Evolutionary conservation across 2,888 invertebrate genomes (phyloP), one percentile per base, ranked within the genome.

Genomic region (Corythucha ciliata): DNA sequence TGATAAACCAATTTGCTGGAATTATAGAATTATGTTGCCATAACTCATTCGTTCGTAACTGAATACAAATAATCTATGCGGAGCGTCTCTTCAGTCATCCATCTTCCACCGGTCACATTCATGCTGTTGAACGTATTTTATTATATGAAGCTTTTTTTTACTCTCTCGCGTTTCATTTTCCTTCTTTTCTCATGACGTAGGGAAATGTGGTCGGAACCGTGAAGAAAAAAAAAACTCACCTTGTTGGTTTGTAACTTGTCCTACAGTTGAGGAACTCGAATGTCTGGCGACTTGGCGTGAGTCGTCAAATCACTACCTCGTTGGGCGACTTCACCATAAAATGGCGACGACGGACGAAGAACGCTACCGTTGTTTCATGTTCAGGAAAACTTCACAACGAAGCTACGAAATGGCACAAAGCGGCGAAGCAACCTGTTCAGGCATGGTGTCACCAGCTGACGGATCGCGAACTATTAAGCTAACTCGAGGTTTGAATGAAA

Each of bases 281-380:
- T 88, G 88, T 67, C 69, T 88, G 51, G 88, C 86, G 3, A 77
- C 78, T 16, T 89, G 88, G 88, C 85, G 82, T 67, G 87, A 88
- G 60, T 86, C 87, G 0, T 81, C 83, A 29, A 82, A 81, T 42
- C 73, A 81, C 48, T 88, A 85, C 67, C 72, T 88, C 40, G 80
- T 87, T 44, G 87, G 87, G 0, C 77, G 79, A 60, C 74, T 87
- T 59, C 76, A 80, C n/a, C 81, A 81, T 64, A 64, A 66, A 37
- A 68, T 67, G 62, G 67, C 67, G 12, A 68, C 77, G 14, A 76
- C 78, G 0, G 81, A 82, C 60, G 86, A 85, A 63, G 84, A 85
- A 61, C 78, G 81, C 40, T 90, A 84, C 69, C 77, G 84, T 71
- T 90, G 90, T 63, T 88, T 88, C 70, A 79, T 88, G 55, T 84